Percentiles rank a stretch among this genome's conserved stretches.
phyloP scores from a whole-genome alignment of 53 echinoderm and acorn worm genomes.

The Hippasteria phrygiana region DNA sequence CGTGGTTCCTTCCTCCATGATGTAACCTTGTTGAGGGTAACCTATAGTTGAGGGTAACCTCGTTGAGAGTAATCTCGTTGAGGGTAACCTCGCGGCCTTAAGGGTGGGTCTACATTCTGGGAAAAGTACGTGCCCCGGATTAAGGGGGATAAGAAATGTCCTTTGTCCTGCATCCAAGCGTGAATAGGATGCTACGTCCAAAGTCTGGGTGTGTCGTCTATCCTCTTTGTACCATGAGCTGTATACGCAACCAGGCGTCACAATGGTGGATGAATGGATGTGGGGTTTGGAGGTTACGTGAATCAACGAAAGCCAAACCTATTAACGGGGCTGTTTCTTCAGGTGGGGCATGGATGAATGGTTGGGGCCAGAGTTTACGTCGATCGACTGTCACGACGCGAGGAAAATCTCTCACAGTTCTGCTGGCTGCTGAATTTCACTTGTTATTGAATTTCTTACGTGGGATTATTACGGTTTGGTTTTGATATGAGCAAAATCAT shows the following conservation, averaged over 20 bases:
- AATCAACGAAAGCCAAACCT: too few species aligned
- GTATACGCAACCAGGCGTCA: background rate
- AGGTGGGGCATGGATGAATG: too few species aligned
- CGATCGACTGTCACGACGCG: too few species aligned
- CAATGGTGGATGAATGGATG: background rate
- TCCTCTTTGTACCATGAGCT: background rate
- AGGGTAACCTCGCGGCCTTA: background rate
- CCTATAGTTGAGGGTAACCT: background rate
- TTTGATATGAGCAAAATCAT: too few species aligned
- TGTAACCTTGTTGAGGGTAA: too few species aligned
- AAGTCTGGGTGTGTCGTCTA: constrained; percentile 20
- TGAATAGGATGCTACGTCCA: background rate
- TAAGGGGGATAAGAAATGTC: background rate
- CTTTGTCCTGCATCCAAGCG: constrained; percentile 26
- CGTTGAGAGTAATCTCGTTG: background rate
- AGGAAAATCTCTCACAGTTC: too few species aligned
- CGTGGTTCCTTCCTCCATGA: too few species aligned
- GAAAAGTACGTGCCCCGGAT: background rate
- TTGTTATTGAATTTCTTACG: too few species aligned
- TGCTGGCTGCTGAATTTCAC: too few species aligned
- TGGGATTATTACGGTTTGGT: too few species aligned
- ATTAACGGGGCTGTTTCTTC: too few species aligned
- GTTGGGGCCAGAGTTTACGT: too few species aligned
- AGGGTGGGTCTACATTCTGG: constrained; percentile 2
- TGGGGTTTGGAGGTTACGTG: background rate